Evolutionary conservation across 2,113 vertebrate genomes (phyloP).

Genomic region (Astur gentilis): DNA sequence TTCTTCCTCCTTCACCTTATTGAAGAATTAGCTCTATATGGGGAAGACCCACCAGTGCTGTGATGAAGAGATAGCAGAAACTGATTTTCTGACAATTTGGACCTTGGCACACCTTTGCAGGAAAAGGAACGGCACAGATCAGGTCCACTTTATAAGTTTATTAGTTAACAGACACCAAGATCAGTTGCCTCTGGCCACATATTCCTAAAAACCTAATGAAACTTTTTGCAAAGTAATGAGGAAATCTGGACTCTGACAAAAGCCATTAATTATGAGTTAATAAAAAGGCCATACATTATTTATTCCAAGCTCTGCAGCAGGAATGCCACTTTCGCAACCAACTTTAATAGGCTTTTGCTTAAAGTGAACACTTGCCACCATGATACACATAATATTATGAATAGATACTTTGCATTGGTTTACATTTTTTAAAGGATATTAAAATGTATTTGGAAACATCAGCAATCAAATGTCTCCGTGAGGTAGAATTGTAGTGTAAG

Average conservation of each 20-base stretch:
- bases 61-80: not conserved
- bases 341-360: conserved; percentile 32
- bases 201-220: conserved; percentile 12
- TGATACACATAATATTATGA: not conserved
- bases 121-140: not conserved
- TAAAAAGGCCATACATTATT: conserved; percentile 13
- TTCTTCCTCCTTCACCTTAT: not conserved
- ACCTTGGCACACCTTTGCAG: not conserved
- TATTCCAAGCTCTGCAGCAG: conserved; percentile 20
- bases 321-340: conserved; percentile 12
- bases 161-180: not conserved
- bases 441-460: conserved; percentile 1
- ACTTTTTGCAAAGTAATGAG: conserved; percentile 28
- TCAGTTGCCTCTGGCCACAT: not conserved
- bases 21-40: not conserved
- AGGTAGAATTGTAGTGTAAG: not conserved
- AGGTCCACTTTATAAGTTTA: not conserved
- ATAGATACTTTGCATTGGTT: not conserved
- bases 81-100: not conserved
- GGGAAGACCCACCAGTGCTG: not conserved
- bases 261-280: conserved; percentile 52
- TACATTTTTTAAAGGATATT: conserved; percentile 6
- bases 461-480: not conserved
- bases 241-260: conserved; percentile 42
- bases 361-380: not conserved